Percentiles rank a stretch among this genome's conserved stretches.
These are phyloP conservation scores for Tenthredo livida DNA, from an alignment of 2,888 invertebrate species.

Conservation along the genomic window DNA sequence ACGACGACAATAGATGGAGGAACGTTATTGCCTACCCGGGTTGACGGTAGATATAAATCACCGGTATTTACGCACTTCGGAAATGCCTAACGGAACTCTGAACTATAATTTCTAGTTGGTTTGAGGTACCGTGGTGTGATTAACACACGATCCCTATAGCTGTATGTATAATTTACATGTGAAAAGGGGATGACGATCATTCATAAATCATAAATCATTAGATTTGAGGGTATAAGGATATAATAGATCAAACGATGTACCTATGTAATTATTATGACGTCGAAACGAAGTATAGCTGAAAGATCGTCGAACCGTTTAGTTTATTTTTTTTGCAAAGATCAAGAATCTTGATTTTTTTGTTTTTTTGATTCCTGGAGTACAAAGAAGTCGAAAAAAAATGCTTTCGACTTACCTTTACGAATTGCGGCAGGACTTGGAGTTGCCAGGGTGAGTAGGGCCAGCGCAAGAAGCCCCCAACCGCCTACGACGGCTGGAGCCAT, in stretches of 20 bases:
- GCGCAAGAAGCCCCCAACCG: conserved; percentile 71
- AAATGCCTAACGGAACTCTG: conserved; percentile 31
- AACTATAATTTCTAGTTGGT: conserved; percentile 42
- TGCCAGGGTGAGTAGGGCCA: conserved; percentile 72
- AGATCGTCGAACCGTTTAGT: background rate
- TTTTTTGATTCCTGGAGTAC: background rate
- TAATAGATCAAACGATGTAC: too few relatives aligned
- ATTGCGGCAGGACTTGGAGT: conserved; percentile 75
- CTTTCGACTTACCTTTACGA: conserved; percentile 72
- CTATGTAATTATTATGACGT: too few relatives aligned
- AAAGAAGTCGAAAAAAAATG: background rate
- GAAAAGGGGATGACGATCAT: background rate
- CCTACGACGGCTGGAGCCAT: conserved; percentile 61
- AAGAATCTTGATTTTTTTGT: background rate
- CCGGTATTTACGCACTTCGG: conserved; percentile 30
- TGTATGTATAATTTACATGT: background rate
- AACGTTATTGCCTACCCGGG: background rate
- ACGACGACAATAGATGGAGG: background rate
- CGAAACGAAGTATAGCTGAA: too few relatives aligned
- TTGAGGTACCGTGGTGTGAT: background rate
- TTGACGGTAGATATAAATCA: conserved; percentile 33
- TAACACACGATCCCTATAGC: background rate
- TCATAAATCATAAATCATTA: conserved; percentile 44
- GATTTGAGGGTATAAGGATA: conserved; percentile 12
- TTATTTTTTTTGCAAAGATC: background rate